phyloP scores from a whole-genome alignment of 2,888 invertebrate species.

The Oscheius sp. region DNA sequence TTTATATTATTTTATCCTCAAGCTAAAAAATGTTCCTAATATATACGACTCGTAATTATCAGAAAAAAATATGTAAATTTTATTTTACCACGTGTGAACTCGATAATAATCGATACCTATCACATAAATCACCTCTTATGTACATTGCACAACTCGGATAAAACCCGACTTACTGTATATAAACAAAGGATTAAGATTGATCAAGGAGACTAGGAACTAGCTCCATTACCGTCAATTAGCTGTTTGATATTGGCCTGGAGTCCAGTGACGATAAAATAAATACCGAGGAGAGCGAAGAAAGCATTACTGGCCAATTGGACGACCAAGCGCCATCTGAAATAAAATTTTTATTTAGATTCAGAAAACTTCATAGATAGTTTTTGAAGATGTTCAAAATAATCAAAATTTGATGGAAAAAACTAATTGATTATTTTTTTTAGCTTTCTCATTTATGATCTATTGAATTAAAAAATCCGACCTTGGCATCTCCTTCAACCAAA shows the following conservation, averaged over 20 bases:
- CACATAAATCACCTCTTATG: conserved; percentile 6
- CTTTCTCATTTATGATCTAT: neutral
- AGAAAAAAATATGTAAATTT: too few species aligned
- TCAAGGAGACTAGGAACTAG: conserved; percentile 4
- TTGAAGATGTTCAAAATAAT: neutral
- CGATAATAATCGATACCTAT: too few species aligned
- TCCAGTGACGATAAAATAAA: conserved; percentile 59
- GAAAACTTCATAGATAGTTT: neutral
- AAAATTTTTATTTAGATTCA: neutral
- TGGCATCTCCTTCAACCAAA: conserved; percentile 24
- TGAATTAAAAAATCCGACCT: conserved; percentile 1
- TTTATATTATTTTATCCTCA: too few species aligned
- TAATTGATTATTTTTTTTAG: too few species aligned
- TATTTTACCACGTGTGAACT: too few species aligned
- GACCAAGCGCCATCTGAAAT: conserved; percentile 29
- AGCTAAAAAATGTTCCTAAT: too few species aligned
- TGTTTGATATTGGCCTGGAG: conserved; percentile 47
- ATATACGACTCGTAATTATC: too few species aligned
- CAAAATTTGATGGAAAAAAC: neutral
- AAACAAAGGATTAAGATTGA: neutral
- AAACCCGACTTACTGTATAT: conserved; percentile 8
- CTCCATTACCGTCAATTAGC: conserved; percentile 8
- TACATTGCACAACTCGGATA: conserved; percentile 21
- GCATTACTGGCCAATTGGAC: conserved; percentile 33
- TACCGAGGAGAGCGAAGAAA: conserved; percentile 42